Percentiles rank a stretch among this genome's conserved stretches.
Conservation (phyloP, 1,140 invertebrate genomes). For the Gryllus bimaculatus region DNA sequence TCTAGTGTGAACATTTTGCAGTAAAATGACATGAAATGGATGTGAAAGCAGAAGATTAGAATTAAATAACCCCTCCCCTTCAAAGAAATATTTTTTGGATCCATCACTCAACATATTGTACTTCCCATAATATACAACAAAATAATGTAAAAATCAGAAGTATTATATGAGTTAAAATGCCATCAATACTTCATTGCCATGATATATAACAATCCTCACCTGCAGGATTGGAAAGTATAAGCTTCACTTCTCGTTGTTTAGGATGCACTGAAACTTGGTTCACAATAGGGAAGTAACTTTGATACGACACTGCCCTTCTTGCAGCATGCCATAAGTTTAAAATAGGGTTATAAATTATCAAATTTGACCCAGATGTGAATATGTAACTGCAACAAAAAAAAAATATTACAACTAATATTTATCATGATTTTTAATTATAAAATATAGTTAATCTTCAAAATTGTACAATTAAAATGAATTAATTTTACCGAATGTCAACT, state of each 20-base stretch:
- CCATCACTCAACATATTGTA: no score
- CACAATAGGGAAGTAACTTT: background rate
- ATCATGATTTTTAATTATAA: background rate
- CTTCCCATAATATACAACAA: no score
- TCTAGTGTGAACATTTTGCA: no score
- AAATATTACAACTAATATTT: background rate
- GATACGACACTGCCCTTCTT: background rate
- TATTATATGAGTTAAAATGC: no score
- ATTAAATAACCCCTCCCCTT: no score
- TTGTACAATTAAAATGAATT: background rate
- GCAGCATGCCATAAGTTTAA: conserved; percentile 15
- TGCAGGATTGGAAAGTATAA: background rate
- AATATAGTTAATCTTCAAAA: background rate
- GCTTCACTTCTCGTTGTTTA: background rate
- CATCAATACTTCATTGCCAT: no score
- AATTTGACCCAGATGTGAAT: background rate
- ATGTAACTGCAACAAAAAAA: conserved; percentile 7
- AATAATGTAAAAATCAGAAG: no score
- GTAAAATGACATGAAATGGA: no score
- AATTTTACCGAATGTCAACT: conserved; percentile 42
- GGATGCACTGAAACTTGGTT: background rate
- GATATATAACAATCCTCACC: background rate
- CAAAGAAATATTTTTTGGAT: no score
- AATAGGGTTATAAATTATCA: conserved; percentile 9
- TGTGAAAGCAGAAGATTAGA: no score